A percentile compares a stretch with the other conserved stretches of the same genome.
phyloP scores from a whole-genome alignment of 53 echinoderm and acorn worm species.

The Glandiceps talaboti region DNA sequence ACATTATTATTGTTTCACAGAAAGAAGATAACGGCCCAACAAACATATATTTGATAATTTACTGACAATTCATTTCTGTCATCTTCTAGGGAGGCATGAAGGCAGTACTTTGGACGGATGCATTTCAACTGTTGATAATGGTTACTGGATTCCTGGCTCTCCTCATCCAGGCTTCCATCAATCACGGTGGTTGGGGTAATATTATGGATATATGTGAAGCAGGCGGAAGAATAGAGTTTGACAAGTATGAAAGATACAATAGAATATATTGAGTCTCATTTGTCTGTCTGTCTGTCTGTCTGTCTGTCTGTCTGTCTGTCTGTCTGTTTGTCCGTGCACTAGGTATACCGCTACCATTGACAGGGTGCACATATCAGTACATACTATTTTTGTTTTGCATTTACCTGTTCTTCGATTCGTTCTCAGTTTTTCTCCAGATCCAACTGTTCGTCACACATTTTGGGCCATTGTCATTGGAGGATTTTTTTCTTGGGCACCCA shows the following conservation, averaged over 20 bases:
- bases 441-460: slow-evolving; percentile 75
- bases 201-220: slow-evolving; percentile 69
- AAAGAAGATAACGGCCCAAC: no score
- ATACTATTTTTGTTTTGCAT: no score
- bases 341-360: no score
- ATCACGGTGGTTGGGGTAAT: slow-evolving; percentile 45
- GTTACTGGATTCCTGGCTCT: slow-evolving; percentile 78
- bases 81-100: slow-evolving; percentile 99
- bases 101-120: slow-evolving; percentile 94
- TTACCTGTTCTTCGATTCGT: no score
- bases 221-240: slow-evolving; percentile 65
- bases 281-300: no score
- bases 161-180: slow-evolving; percentile 58
- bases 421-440: slow-evolving; percentile 46
- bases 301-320: no score
- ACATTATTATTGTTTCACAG: no score
- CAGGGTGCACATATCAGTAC: no score
- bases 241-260: slow-evolving; percentile 36
- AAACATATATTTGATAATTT: no score
- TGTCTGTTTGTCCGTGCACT: no score
- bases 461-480: slow-evolving; percentile 78
- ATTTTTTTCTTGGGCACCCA: slow-evolving; percentile 48
- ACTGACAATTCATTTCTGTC: no score
- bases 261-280: no score
- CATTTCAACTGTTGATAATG: slow-evolving; percentile 85